Evolutionary conservation across 2,797 vertebrate genomes (phyloP).

Genomic region (Tokudaia muenninki): DNA sequence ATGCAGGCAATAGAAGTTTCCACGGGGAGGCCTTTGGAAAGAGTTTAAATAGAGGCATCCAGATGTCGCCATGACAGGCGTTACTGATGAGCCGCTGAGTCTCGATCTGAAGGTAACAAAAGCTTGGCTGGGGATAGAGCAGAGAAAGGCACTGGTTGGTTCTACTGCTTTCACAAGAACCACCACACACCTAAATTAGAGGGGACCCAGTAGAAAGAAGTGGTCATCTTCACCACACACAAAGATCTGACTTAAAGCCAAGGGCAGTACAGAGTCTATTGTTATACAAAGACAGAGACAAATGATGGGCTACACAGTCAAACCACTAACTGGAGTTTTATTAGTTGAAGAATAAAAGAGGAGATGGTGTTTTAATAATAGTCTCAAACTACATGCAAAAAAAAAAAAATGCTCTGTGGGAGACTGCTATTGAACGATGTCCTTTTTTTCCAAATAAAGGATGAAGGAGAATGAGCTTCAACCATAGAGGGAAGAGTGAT

Average conservation of each 20-base stretch:
- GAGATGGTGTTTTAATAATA: slow-evolving; percentile 50
- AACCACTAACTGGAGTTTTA: slow-evolving; percentile 53
- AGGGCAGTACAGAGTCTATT: slow-evolving; percentile 40
- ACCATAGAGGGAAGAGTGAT: neutral
- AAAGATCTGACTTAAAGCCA: slow-evolving; percentile 37
- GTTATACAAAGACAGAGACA: slow-evolving; percentile 42
- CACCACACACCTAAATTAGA: slow-evolving; percentile 46
- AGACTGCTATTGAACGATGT: slow-evolving; percentile 43
- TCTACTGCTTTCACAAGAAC: slow-evolving; percentile 44
- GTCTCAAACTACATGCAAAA: slow-evolving; percentile 61
- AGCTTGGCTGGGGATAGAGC: slow-evolving; percentile 61
- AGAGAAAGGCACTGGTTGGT: slow-evolving; percentile 61
- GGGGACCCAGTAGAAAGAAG: slow-evolving; percentile 62
- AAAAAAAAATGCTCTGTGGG: slow-evolving; percentile 54
- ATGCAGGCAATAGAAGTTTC: neutral
- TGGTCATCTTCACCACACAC: slow-evolving; percentile 29
- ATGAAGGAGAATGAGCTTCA: slow-evolving; percentile 43
- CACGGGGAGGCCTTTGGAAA: slow-evolving; percentile 13
- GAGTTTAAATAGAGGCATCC: neutral
- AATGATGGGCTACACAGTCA: slow-evolving; percentile 46
- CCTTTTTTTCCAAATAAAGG: slow-evolving; percentile 58
- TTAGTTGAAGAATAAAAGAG: slow-evolving; percentile 56
- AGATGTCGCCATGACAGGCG: neutral
- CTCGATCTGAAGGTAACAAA: slow-evolving; percentile 24
- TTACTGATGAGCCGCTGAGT: slow-evolving; percentile 26